Evolutionary conservation across 2,888 invertebrate species (phyloP), one percentile per base, ranked within the genome.

Genomic region (Mythimna albipuncta): DNA sequence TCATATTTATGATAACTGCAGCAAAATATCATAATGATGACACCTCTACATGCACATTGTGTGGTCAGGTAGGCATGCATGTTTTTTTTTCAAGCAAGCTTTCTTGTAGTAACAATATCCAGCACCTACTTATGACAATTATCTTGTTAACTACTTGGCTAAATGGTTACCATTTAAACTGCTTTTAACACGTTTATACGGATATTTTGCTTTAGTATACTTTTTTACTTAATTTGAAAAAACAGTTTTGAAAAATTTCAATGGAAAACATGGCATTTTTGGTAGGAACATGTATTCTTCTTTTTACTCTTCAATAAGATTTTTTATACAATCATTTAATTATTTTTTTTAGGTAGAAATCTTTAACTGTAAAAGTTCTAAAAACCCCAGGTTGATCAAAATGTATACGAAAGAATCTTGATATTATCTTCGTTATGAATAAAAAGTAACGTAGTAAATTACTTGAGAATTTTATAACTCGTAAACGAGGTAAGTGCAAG

Each of bases 71-170:
- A 50, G 16, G 21, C 50, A 9, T 55, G 7, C 52, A 54, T 57
- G 9, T 32, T 38, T 47, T 66, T 21, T 59, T 66, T 38, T 64
- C 4, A 52, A 50, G 32, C 44, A 62, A 59, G 50, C 58, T 69
- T 79, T 64, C 16, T 70, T 54, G 79, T 70, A 26, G 26, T 44
- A 16, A 50, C 21, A 21, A 55, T 19, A 57, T 47, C 66, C 32
- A 21, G 57, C 58, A 77, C 62, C 68, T 75, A 80, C 62, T 70
- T 75, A 80, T 26, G 32, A 55, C 57, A 70, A 83, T 84, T 82
- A 79, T 54, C 69, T 64, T 52, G 64, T 78, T 73, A 69, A 72
- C 72, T 61, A 62, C 26, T 59, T 54, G 50, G n/a, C 44, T 78
- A n/a, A n/a, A n/a, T n/a, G n/a, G n/a, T n/a, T n/a, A 65, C 75